Evolutionary conservation across 2,888 invertebrate species (phyloP).

Genomic region (Notodonta ziczac): DNA sequence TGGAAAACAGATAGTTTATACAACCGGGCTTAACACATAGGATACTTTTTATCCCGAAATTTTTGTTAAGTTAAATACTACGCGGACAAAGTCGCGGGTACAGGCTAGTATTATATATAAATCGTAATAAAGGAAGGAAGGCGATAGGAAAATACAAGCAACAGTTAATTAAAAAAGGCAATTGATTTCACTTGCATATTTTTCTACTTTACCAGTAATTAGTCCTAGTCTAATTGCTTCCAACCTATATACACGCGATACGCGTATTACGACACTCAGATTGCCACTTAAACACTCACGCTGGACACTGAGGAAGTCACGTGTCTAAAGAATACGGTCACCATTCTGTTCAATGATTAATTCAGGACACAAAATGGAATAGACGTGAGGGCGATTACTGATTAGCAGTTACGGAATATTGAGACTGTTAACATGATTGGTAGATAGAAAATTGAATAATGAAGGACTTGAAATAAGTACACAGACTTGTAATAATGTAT

Average conservation of each 20-base stretch:
- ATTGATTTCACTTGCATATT: constrained; percentile 1
- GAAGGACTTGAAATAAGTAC: no score
- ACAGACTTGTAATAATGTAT: no score
- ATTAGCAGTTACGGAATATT: constrained; percentile 1
- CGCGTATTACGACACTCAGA: constrained; percentile 16
- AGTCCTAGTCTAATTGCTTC: constrained; percentile 22
- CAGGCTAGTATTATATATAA: no score
- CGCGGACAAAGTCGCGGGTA: no score
- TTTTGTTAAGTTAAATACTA: no score
- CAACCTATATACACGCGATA: constrained; percentile 21
- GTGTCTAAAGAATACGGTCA: constrained; percentile 3
- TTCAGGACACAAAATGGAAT: constrained; percentile 6
- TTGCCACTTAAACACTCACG: constrained; percentile 14
- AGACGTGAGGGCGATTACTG: constrained; percentile 3
- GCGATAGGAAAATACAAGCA: not conserved
- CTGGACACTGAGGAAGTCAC: constrained; percentile 18
- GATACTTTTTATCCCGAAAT: no score
- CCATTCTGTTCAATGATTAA: not conserved
- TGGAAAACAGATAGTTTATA: no score
- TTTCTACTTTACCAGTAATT: not conserved
- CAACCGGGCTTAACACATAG: no score
- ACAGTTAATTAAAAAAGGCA: not conserved
- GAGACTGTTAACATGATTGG: not conserved
- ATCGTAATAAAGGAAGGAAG: not conserved
- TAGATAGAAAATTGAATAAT: not conserved